Evolutionary conservation across 1,140 invertebrate species (phyloP), one percentile per base, ranked within the genome.

Genomic region (Drosophila aff.): DNA sequence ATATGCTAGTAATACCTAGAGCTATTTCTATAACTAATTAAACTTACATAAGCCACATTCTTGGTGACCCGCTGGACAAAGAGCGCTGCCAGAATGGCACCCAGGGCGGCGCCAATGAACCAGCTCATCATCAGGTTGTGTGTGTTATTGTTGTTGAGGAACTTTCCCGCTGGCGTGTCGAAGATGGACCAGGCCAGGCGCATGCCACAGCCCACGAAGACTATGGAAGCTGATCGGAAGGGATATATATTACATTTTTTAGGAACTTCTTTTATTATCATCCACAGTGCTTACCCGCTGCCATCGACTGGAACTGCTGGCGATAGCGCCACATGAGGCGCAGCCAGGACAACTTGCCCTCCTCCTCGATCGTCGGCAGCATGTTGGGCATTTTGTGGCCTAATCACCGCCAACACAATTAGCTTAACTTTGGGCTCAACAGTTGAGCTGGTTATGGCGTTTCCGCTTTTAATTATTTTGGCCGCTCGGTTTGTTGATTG

Each of bases 1-100:
- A 23, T 9, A 11, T 6, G 0, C 13, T 3, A 23, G 2, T 15
- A 53, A 5, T 55, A 55, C 15, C 2, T 36, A 5, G 6, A 38
- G 31, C 8, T 31, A 31, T 31, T 16, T 16, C 11, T 0, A 31
- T 7, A 8, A 31, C 28, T 10, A 31, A 11, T n/a, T 4, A 11
- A 26, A 92, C 91, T 85, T 83, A 92, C 91, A 76, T 89, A 91
- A 55, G 91, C 84, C 59, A 92, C 76, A 71, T 92, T 92, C 76
- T 92, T 92, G 36, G 78, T 87, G 53, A 91, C 81, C n/a, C 82
- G 65, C 52, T 91, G 86, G 8, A 92, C 91, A 55, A 89, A 91
- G 7, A 72, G 46, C 3, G 79, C 81, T 0, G 85, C 86, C 52
- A 90, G 68, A 18, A 90, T 73, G 38, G 81, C 85, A 0, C 85